Conservation (phyloP, 2,113 vertebrate species). For the Ptilonorhynchus violaceus region DNA sequence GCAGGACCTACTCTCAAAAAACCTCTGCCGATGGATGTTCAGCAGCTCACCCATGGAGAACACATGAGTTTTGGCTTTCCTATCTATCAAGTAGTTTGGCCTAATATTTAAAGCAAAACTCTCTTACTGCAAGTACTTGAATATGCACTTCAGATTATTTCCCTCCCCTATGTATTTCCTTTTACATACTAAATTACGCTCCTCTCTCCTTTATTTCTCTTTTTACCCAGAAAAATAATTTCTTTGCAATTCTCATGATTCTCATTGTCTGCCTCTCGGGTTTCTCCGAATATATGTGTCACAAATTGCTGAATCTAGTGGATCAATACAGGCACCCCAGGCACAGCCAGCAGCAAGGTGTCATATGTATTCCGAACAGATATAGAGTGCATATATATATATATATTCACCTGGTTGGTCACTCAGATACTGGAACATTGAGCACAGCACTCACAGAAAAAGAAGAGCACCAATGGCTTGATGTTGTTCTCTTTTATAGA, state of each 20-base stretch:
- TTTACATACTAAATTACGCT: accelerated
- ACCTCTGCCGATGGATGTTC: not conserved
- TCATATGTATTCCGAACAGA: not conserved
- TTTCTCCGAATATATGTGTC: not conserved
- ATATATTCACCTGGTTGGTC: not conserved
- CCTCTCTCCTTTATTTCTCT: not conserved
- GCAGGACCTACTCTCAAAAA: not conserved
- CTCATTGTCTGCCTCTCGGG: not conserved
- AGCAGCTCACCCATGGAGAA: not conserved
- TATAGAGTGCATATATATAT: not conserved
- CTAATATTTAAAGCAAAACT: not conserved
- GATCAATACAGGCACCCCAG: not conserved
- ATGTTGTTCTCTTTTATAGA: not conserved
- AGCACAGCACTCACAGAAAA: not conserved
- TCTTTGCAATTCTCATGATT: not conserved
- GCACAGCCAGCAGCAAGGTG: not conserved
- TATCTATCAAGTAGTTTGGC: not conserved
- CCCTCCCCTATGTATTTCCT: not conserved
- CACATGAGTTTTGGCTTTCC: not conserved
- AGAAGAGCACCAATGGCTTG: not conserved
- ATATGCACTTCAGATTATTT: not conserved
- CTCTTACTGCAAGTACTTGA: not conserved
- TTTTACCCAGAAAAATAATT: not conserved
- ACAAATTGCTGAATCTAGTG: not conserved
- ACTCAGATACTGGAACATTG: too few relatives aligned